Percentiles rank a stretch among this genome's conserved stretches.
These are phyloP conservation scores for Melitaea athalia DNA, from an alignment of 2,888 invertebrate genomes.

Conservation along the genomic window DNA sequence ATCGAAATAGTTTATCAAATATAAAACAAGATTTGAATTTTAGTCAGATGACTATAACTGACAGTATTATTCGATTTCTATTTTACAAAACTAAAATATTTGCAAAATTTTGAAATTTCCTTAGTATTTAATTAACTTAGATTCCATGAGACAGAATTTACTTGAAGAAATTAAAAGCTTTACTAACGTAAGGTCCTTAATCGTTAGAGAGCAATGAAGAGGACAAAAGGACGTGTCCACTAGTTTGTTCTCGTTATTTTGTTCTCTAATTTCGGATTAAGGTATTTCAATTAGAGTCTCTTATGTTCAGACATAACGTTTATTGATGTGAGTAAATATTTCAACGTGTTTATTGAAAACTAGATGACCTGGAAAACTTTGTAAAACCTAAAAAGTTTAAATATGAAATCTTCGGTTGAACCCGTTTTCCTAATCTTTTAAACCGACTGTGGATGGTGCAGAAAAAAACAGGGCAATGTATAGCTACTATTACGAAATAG, in stretches of 20 bases:
- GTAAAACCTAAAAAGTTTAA: no score
- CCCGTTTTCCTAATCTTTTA: no score
- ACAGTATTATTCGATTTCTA: no score
- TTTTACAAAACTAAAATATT: no score
- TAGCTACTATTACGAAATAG: no score
- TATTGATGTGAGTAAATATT: not conserved
- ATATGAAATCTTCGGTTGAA: no score
- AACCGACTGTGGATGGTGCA: not conserved
- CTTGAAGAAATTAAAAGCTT: conserved; percentile 10
- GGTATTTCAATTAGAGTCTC: not conserved
- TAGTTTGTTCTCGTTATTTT: not conserved
- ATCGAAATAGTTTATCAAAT: not conserved
- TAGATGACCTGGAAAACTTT: not conserved
- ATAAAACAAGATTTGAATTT: no score
- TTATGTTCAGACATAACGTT: not conserved
- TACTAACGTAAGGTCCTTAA: not conserved
- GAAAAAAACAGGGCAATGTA: not conserved
- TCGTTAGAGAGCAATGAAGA: conserved; percentile 2
- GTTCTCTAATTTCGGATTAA: not conserved
- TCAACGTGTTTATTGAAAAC: not conserved
- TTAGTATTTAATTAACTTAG: conserved; percentile 13
- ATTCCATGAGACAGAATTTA: conserved; percentile 1
- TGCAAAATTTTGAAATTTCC: not conserved
- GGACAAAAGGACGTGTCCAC: not conserved
- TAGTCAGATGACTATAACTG: no score